Conservation (phyloP, 2,113 vertebrate species). For the Nycticorax nycticorax region DNA sequence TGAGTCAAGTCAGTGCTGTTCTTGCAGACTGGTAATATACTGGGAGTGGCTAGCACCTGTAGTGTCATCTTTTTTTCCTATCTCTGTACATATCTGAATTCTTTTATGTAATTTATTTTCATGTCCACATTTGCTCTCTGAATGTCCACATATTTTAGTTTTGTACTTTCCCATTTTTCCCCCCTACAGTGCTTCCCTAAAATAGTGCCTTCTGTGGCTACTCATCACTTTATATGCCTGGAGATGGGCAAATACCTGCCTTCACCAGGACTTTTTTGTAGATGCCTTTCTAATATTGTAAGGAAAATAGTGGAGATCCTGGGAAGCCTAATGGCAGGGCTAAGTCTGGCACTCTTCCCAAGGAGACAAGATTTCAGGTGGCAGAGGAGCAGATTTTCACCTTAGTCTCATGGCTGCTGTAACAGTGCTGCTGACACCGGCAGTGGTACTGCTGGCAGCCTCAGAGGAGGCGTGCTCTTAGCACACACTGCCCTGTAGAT, state of each 20-base stretch:
- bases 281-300: rapidly evolving
- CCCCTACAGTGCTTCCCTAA: not conserved
- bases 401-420: not conserved
- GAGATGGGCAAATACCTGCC: not conserved
- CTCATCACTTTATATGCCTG: not conserved
- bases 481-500: rapidly evolving
- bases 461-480: not conserved
- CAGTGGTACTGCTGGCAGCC: not conserved
- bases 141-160: not conserved
- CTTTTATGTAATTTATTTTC: not conserved
- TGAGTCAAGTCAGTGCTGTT: not conserved
- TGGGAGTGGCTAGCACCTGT: not conserved
- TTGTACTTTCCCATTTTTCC: not conserved
- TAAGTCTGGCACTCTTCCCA: rapidly evolving
- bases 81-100: not conserved
- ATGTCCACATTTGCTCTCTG: not conserved
- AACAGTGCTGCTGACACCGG: not conserved
- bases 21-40: not conserved
- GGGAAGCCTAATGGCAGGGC: not conserved
- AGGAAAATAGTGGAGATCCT: not conserved
- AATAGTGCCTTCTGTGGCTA: not conserved
- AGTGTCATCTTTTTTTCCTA: not conserved
- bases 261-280: not conserved
- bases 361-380: not conserved
- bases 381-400: not conserved